These are phyloP conservation scores for Tachyglossus aculeatus DNA, from an alignment of 2,797 vertebrate species.

Conservation along the genomic window DNA sequence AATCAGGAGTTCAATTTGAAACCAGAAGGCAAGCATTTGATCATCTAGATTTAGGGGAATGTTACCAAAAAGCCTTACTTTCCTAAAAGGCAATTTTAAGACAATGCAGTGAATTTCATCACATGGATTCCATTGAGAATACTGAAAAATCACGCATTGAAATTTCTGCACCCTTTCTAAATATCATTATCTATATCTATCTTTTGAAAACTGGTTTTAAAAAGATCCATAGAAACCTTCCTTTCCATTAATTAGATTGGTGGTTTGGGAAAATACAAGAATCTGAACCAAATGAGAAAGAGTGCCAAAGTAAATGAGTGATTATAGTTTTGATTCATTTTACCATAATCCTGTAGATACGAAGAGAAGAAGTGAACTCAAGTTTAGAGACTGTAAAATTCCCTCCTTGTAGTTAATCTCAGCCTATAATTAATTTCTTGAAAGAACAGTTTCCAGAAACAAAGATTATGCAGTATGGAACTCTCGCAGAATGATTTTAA, in stretches of 20 bases:
- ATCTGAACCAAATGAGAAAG: neutral
- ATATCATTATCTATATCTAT: neutral
- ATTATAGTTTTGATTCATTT: constrained; percentile 9
- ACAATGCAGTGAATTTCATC: neutral
- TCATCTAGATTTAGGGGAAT: neutral
- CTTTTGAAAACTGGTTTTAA: neutral
- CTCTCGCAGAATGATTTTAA: constrained; percentile 25
- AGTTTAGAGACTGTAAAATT: neutral
- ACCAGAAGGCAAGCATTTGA: neutral
- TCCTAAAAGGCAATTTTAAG: neutral
- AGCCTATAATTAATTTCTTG: constrained; percentile 1
- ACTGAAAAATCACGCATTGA: neutral
- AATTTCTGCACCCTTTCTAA: neutral
- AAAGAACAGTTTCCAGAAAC: neutral
- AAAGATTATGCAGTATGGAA: constrained; percentile 18
- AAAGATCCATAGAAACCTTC: neutral
- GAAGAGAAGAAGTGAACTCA: neutral
- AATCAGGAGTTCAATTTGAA: neutral
- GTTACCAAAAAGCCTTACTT: neutral
- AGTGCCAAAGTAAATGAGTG: neutral
- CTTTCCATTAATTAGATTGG: neutral
- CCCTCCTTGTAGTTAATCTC: neutral
- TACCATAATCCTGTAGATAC: neutral
- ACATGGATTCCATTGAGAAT: neutral
- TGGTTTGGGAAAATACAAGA: neutral